Evolutionary conservation across 2,113 vertebrate species (phyloP), one percentile per base, ranked within the genome.

Genomic region (Symphodus melops): DNA sequence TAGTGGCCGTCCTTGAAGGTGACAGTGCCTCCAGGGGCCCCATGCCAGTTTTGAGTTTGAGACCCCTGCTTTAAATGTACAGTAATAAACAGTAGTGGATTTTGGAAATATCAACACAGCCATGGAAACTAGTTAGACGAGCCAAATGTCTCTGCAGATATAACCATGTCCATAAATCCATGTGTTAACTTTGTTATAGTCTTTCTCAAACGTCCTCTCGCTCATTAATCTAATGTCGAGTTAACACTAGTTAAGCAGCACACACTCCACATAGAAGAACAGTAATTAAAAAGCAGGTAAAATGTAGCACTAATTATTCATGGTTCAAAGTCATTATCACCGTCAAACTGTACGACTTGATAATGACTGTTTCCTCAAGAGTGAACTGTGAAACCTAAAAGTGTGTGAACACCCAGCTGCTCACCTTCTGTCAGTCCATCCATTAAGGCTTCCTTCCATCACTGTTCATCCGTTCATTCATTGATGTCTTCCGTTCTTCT

Each of bases 291-390:
- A 83, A 10, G 57, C 49, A 52, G 17, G 51, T 17, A 55, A 83
- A 74, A 68, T 82, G 84, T 75, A 78, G 46, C 71, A 74, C 83
- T 75, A 79, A 86, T 88, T 85, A 85, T 79, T 75, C 51, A 42
- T 74, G 69, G 42, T 63, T 86, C 76, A 82, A 48, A 75, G 66
- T 77, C 72, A 85, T 87, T 88, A 87, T 86, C 75, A 48, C 72
- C 74, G 68, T 80, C 78, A 72, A 73, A 69, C 55, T 68, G 69
- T 52, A 70, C 37, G 68, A 81, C 72, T 62, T 71, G 82, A 84
- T 88, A 90, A 88, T 86, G 70, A 87, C 66, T 77, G 52, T 75
- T 83, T 85, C 60, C 68, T 88, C 71, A 52, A 37, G 63, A 80
- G 64, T 67, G 68, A 79, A 68, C 51, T 68, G 54, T 55, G 59